Evolutionary conservation across 53 echinoderm and acorn worm genomes (phyloP), one percentile per base, ranked within the genome.

Genomic region (Stichopus horrens): DNA sequence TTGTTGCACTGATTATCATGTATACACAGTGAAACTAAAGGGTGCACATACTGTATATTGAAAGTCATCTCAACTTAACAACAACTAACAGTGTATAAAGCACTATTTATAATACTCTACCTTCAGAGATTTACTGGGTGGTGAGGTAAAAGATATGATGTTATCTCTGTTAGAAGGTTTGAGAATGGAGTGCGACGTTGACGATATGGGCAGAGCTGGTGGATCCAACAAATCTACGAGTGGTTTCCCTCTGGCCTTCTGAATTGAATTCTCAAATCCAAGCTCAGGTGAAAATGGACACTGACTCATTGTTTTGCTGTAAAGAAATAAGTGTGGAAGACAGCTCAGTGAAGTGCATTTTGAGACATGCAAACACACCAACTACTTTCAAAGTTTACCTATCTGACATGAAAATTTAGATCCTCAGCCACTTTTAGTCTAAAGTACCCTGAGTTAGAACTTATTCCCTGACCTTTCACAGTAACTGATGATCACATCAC

Each of bases 251-350:
- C 86, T 86, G 59, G 22, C 74, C 59, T 66, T 86, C 76, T 76
- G 79, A 57, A 21, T 81, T 52, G 86, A 91, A 82, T 93, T 93
- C 22, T 93, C 91, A 58, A 88, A 83, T 71, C 90, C 90, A 77
- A 77, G 65, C 58, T 74, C 89, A 86, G 96, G 96, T 52, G 96
- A 96, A 77, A 96, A 96, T 59, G 94, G 96, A 79, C 94, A 90
- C 83, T 86, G 79, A 89, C 88, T 95, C 96, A 96, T 96, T 89
- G 88, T 86, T 53, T 73, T 54, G 54, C 86, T 86, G 20, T 23
- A 63, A 63, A 16, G 63, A 13, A 63, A 16, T 13, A 63, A 63
- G 37, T 37, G 37, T 37, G 37, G 37, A 37, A 37, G 37, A 37
- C 37, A 37, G 37, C 37, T 37, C 37, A 37, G 1, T 37, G 37